A percentile compares a stretch with the other conserved stretches of the same genome.
Conservation (phyloP, 1,140 invertebrate genomes). For the Trypoxylus dichotomus region DNA sequence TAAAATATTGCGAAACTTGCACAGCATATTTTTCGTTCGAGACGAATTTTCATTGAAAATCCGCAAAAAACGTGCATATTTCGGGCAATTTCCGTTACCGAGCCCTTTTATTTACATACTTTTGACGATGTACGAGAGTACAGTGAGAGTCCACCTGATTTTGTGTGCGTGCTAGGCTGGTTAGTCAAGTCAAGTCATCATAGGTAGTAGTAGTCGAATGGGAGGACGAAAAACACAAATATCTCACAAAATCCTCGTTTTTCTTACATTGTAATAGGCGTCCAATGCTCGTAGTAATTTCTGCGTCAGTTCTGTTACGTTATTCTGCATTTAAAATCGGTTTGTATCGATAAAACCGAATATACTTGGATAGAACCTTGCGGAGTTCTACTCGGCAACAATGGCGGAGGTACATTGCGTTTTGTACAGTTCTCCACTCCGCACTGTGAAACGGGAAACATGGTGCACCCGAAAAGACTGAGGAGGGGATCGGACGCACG, state of each 20-base stretch:
- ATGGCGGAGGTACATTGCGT: conserved; percentile 56
- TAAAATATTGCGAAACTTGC: conserved; percentile 7
- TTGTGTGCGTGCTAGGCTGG: conserved; percentile 15
- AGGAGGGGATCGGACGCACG: conserved; percentile 49
- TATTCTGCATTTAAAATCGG: conserved; percentile 60
- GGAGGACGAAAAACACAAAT: conserved; percentile 27
- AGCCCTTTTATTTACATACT: conserved; percentile 17
- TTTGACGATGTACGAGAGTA: conserved; percentile 24
- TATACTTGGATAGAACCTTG: conserved; percentile 52
- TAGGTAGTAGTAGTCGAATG: conserved; percentile 10
- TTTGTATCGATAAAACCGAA: conserved; percentile 54
- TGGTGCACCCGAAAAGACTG: conserved; percentile 54
- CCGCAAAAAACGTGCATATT: neutral
- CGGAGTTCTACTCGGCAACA: conserved; percentile 53
- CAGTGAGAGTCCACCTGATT: conserved; percentile 29
- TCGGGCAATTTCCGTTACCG: neutral
- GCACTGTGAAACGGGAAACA: conserved; percentile 55
- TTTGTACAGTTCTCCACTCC: conserved; percentile 52
- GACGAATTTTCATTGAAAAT: neutral
- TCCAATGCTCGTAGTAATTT: conserved; percentile 68
- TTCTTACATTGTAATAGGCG: conserved; percentile 71
- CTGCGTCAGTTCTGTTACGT: conserved; percentile 65
- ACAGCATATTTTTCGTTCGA: neutral
- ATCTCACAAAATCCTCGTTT: conserved; percentile 24
- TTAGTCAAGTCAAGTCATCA: conserved; percentile 22